Base-by-base conservation (phyloP, 1,140 invertebrate species). In the Drosophila lacteicornis region DNA sequence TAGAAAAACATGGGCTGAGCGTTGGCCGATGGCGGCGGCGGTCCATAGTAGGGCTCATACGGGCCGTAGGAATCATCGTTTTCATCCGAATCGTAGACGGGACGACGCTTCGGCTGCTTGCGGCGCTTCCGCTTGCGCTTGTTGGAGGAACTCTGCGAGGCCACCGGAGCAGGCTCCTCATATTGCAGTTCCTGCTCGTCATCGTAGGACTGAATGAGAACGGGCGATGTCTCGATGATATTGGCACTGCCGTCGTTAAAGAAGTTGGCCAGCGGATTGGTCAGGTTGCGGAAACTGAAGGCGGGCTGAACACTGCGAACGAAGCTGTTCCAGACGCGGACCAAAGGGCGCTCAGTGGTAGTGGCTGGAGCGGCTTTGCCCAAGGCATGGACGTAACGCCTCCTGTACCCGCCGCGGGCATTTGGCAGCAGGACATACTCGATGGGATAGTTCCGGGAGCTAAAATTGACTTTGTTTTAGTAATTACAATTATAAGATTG, bases 251-350 rank as follows among this genome's bases (percentile, higher is more conserved):
- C 86, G 46, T 91, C 80, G 17, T 78, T 92, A 12, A 92, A 91
- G 0, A 92, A 59, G 56, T 92, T 92, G 0, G 71, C 76, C 38
- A 92, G 47, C 2, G 91, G 87, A 76, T 87, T 92, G 7, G 91
- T 91, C 51, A 92, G 47, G 69, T 92, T 92, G n/a, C 82, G 76
- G 0, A 79, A 46, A 27, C 78, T 80, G 22, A 92, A 75, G 7
- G 80, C 56, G 4, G 91, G 78, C 25, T 79, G 86, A 13, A 92
- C 82, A 42, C 79, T 92, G 25, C 91, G 91, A 4, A 92, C 62
- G n/a, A 92, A 80, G 45, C 68, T 91, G 17, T 92, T 88, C 91
- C 91, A 92, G 12, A 83, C 82, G 0, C 80, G 70, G 4, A 90
- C 56, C n/a, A 92, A 63, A 0, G 91, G 86, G 4, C 85, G 81